Conservation (phyloP, 2,113 vertebrate genomes). For the Lampris megalopsis region DNA sequence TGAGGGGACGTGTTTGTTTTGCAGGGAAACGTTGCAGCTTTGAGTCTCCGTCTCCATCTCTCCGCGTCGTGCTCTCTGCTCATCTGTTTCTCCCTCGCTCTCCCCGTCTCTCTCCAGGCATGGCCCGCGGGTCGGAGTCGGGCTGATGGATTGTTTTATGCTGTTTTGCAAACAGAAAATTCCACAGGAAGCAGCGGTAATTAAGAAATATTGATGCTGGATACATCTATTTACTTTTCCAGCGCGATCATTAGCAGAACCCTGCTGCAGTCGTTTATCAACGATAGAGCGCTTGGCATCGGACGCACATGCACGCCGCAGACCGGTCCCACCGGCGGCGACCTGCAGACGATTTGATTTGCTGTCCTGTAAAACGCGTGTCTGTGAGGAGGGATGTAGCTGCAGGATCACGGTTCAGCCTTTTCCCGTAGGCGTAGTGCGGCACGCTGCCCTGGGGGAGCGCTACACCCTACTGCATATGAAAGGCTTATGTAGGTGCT, state of each 20-base stretch:
- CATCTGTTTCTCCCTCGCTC: slow-evolving; percentile 43
- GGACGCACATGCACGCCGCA: slow-evolving; percentile 40
- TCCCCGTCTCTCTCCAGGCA: slow-evolving; percentile 31
- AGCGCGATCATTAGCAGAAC: slow-evolving; percentile 78
- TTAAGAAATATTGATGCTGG: slow-evolving; percentile 81
- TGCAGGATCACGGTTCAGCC: slow-evolving; percentile 48
- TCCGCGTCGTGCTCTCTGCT: not conserved
- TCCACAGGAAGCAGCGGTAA: slow-evolving; percentile 79
- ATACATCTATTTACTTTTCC: slow-evolving; percentile 83
- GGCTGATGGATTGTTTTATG: slow-evolving; percentile 68
- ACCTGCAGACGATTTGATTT: slow-evolving; percentile 72
- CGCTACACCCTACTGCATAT: no score
- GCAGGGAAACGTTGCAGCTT: no score
- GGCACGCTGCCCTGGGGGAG: not conserved
- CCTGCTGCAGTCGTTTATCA: slow-evolving; percentile 76
- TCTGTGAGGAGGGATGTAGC: slow-evolving; percentile 69
- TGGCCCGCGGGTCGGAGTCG: not conserved
- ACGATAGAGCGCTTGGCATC: slow-evolving; percentile 72
- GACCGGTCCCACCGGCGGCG: slow-evolving; percentile 70
- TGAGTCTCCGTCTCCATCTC: no score
- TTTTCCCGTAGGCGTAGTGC: slow-evolving; percentile 47
- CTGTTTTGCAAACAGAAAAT: slow-evolving; percentile 76
- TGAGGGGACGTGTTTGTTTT: no score
- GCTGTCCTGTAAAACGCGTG: slow-evolving; percentile 68
- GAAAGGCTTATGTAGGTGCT: no score